Base-by-base conservation (phyloP, 2,113 vertebrate species). In the Dipodomys merriami region DNA sequence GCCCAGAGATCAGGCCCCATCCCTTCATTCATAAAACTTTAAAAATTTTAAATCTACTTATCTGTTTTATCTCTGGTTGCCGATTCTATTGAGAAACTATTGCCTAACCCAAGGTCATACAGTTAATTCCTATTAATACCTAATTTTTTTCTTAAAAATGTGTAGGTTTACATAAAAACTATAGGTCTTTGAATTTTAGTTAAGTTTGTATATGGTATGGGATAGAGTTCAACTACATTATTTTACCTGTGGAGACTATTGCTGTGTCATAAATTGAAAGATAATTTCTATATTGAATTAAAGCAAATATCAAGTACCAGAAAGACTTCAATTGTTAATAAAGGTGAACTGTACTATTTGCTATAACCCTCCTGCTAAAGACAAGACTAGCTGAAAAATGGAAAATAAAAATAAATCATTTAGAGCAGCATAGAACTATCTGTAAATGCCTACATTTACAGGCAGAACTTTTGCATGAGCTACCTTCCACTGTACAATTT, bases 231-330 rank as follows among this genome's bases (percentile, higher is more conserved):
- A 64, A 64, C 62, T 64, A 64, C 6, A 64, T 64, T 19, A 62
- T 62, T 62, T 62, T 62, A 5, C 19, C 20, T 62, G 60, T 62
- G 60, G 60, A 62, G 49, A 8, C 49, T 62, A 62, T 62, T 19
- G 11, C 15, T 18, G 60, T 19, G 16, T 62, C 62, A 12, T 83
- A 86, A 30, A 83, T 74, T 94, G 62, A 13, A 71, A 57, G 16
- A 33, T 76, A 83, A 91, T 67, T 83, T 83, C 57, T 83, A 0
- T 71, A 27, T 76, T 69, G 25, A 82, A 77, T 83, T 91, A 78
- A 91, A 88, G 20, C 71, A 91, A 93, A 88, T 79, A 67, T 35
- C 22, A 81, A 64, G 29, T 91, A 74, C n/a, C 83, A 87, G 19
- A 86, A 91, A 23, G 46, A n/a, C 2, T 67, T 82, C 74, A 12